Base-by-base conservation (phyloP, 2,113 vertebrate species). In the Oenanthe melanoleuca region DNA sequence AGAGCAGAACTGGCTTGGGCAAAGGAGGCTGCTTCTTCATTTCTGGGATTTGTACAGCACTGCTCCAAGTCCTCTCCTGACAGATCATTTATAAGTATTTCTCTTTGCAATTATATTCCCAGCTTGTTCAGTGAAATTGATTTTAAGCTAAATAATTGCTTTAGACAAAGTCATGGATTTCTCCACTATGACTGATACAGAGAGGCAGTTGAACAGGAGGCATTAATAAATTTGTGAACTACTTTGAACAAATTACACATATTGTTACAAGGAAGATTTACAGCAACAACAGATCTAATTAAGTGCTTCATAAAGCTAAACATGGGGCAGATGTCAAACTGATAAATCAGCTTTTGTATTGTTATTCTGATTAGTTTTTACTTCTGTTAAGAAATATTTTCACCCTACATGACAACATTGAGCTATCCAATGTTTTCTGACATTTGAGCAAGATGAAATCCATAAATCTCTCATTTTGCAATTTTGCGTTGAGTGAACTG, bases 261-360 rank as follows among this genome's bases (percentile, higher is more conserved):
- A 11, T 80, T 79, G 49, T 91, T 86, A 67, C 34, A 31, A 14
- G 11, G 14, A 65, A 82, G 74, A 88, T 77, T 72, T 79, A 91
- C 19, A 80, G 50, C 64, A 83, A 78, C 6, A 79, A 34, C 40
- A 92, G 45, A 95, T 47, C 56, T 60, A 80, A 92, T 83, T 74
- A 93, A 71, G 64, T 89, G 52, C 57, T 86, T 93, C 31, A 60
- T 52, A 94, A 93, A 93, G 75, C 47, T 82, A 96, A 96, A 92
- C 22, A 86, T 5, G 59, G 45, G 57, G 25, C 29, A 85, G 63
- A 49, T 86, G 47, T 84, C 57, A 91, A 86, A 59, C 42, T 50
- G 50, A 52, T 26, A 75, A 93, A 65, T n/a, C 59, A 73, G n/a
- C 13, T 56, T 79, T 59, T 71, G 22, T 47, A n/a, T 34, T 57